Percentiles rank a stretch among this genome's conserved stretches.
Conservation (phyloP, 2,797 vertebrate species). For the Gadopsis bispinosus region DNA sequence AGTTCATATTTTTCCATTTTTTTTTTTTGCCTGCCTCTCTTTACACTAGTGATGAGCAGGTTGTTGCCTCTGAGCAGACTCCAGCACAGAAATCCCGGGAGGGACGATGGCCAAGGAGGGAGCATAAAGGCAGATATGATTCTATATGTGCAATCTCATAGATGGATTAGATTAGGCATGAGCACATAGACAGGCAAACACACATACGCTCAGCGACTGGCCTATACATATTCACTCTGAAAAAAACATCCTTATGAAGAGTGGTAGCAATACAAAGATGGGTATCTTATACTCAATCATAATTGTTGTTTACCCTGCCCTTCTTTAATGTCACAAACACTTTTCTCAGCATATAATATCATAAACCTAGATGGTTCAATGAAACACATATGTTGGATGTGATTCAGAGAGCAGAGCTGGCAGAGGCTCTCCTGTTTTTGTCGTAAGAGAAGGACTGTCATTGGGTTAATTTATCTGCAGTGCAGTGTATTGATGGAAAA, state of each 20-base stretch:
- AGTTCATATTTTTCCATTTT: conserved; percentile 47
- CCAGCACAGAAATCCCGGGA: conserved; percentile 66
- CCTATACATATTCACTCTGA: conserved; percentile 7
- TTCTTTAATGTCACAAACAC: conserved; percentile 27
- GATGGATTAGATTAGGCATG: conserved; percentile 53
- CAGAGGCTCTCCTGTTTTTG: conserved; percentile 47
- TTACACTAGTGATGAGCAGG: conserved; percentile 80
- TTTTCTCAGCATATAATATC: conserved; percentile 16
- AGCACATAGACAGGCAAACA: conserved; percentile 22
- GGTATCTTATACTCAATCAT: conserved; percentile 17
- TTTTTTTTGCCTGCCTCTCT: conserved; percentile 58
- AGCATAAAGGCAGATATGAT: conserved; percentile 53
- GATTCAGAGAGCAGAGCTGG: conserved; percentile 61
- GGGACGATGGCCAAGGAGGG: conserved; percentile 57
- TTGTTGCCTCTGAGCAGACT: conserved; percentile 80
- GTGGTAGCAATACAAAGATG: conserved; percentile 23
- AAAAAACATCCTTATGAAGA: conserved; percentile 37
- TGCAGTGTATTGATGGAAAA: conserved; percentile 77
- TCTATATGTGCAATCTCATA: conserved; percentile 55
- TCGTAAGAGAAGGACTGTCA: conserved; percentile 53
- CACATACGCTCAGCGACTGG: neutral
- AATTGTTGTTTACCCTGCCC: conserved; percentile 33
- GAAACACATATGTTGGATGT: conserved; percentile 45
- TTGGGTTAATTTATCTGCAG: conserved; percentile 79
- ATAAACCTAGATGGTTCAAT: conserved; percentile 40